Evolutionary conservation across 2,888 invertebrate genomes (phyloP), one percentile per base, ranked within the genome.

Genomic region (Clunio marinus): DNA sequence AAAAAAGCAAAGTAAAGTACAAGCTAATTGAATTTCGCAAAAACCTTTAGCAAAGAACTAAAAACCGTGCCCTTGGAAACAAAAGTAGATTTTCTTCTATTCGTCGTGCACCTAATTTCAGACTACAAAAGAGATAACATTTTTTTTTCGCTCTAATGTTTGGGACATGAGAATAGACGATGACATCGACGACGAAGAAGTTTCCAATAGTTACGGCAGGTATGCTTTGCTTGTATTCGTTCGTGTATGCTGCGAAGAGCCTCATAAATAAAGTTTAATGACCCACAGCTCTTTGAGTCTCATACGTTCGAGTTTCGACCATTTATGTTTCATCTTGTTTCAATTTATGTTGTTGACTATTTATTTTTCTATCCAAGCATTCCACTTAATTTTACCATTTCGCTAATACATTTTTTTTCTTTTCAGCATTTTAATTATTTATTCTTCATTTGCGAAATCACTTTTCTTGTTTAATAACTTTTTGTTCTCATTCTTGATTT

Each of bases 191-290:
- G n/a, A n/a, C n/a, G n/a, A 51, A 51, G 22, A 41, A 41, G 45
- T 45, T n/a, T 51, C 51, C 22, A 46, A 65, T 10, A 62, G 62
- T 22, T 37, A 65, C 46, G 25, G 46, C 63, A 65, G 45, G 45
- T 28, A 8, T 45, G 22, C 25, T 65, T 13, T 37, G 46, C 63
- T 60, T 60, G 32, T 63, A 46, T 66, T 28, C 55, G 55, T 55
- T 66, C 15, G 62, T 45, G 59, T 45, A 7, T 32, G 32, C 22
- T 35, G 35, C 51, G 24, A n/a, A 66, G 35, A 59, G 59, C 32
- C 66, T 35, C 66, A 66, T 66, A 66, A 66, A 66, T 55, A 66
- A 66, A 66, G 66, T 66, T 66, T 66, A 66, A 55, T 66, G 66
- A 66, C 66, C 66, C 55, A 66, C 28, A 27, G 27, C 63, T 20